Conservation (phyloP, 2,888 invertebrate genomes). For the Morpho achilles region DNA sequence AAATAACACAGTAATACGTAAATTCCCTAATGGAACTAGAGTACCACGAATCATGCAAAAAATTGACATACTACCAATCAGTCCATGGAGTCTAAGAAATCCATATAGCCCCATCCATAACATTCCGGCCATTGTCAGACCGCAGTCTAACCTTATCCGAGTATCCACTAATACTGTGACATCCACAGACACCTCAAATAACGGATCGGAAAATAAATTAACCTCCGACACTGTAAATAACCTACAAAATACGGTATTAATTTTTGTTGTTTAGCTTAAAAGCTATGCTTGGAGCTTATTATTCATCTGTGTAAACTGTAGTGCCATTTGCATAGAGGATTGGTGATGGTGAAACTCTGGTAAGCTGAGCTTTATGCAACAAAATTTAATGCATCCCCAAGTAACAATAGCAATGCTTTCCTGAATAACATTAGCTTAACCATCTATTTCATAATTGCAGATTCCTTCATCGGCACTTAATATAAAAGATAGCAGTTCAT, state of each 20-base stretch:
- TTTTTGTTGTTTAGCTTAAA: conserved; percentile 74
- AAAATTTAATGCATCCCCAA: conserved; percentile 42
- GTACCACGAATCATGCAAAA: conserved; percentile 82
- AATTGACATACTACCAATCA: conserved; percentile 80
- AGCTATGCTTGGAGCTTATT: conserved; percentile 65
- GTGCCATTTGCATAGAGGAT: conserved; percentile 37
- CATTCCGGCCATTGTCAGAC: conserved; percentile 77
- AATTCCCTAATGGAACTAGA: conserved; percentile 88
- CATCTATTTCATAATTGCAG: conserved; percentile 75
- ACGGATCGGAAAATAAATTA: conserved; percentile 76
- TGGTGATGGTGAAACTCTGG: conserved; percentile 36
- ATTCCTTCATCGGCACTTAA: conserved; percentile 74
- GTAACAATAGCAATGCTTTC: conserved; percentile 46
- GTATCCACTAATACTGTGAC: conserved; percentile 84
- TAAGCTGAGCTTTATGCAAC: conserved; percentile 57
- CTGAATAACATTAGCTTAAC: conserved; percentile 39
- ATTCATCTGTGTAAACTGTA: conserved; percentile 42
- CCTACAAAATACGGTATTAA: conserved; percentile 75
- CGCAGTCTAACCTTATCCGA: conserved; percentile 79
- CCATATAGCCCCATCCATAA: conserved; percentile 81
- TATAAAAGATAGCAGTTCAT: conserved; percentile 71
- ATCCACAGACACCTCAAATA: conserved; percentile 77
- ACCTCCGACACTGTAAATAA: conserved; percentile 78
- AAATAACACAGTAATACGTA: conserved; percentile 88
- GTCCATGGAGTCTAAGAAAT: conserved; percentile 79